phyloP scores from a whole-genome alignment of 2,113 vertebrate genomes.

The Catharus fuscescens region DNA sequence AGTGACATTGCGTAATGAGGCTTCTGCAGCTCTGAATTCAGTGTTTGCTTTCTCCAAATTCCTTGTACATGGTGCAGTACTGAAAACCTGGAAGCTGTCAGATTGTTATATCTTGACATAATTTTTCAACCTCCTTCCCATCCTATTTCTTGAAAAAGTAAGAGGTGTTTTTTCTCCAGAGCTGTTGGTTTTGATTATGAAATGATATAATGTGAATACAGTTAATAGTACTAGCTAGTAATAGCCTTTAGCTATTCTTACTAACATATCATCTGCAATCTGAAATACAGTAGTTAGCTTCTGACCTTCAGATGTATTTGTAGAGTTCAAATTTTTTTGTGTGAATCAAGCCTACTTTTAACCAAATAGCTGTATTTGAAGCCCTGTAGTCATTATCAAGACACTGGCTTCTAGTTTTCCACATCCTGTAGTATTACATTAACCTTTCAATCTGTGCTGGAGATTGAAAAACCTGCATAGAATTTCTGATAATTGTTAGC shows the following conservation, averaged over 20 bases:
- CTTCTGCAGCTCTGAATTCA: background rate
- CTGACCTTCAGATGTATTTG: background rate
- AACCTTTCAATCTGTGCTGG: background rate
- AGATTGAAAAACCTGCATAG: background rate
- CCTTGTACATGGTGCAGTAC: accelerated
- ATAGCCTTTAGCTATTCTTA: background rate
- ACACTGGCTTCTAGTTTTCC: background rate
- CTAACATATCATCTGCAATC: background rate
- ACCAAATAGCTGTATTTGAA: background rate
- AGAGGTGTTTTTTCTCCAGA: background rate
- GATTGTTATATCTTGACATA: background rate
- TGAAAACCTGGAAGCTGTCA: background rate
- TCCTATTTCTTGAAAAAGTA: background rate
- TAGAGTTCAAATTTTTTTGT: background rate
- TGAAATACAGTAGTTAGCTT: background rate
- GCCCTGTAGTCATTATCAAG: background rate
- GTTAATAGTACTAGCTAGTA: background rate
- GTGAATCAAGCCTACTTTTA: background rate
- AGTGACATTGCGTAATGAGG: background rate
- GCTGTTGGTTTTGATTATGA: background rate
- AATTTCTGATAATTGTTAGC: background rate
- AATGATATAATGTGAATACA: background rate
- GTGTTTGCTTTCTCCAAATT: background rate
- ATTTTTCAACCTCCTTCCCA: background rate
- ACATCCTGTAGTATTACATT: background rate